A percentile compares a stretch with the other conserved stretches of the same genome.
phyloP scores from a whole-genome alignment of 2,888 invertebrate species.

The Mythimna ferrago region DNA sequence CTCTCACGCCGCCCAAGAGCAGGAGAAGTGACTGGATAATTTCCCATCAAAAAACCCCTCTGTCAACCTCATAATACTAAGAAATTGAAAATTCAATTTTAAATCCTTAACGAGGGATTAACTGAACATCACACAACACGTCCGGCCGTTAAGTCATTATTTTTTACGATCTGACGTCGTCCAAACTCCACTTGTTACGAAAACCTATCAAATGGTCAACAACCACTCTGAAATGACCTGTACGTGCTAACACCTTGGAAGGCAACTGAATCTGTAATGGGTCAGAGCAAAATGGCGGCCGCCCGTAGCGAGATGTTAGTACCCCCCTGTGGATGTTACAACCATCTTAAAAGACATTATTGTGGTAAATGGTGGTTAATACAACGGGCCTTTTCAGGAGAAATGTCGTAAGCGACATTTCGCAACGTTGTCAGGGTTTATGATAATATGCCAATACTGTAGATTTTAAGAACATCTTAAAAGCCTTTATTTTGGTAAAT shows the following conservation, averaged over 20 bases:
- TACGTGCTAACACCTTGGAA: conserved; percentile 28
- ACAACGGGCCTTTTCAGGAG: no score
- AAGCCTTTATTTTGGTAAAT: no score
- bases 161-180: conserved; percentile 67
- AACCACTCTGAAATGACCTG: conserved; percentile 59
- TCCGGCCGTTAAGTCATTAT: conserved; percentile 66
- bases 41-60: background rate
- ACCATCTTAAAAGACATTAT: conserved; percentile 64
- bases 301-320: conserved; percentile 63
- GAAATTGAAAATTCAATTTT: conserved; percentile 20
- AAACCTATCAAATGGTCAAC: conserved; percentile 64
- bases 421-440: no score
- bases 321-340: conserved; percentile 54
- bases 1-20: no score
- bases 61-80: no score
- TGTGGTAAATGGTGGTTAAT: conserved; percentile 58
- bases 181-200: conserved; percentile 70
- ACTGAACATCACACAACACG: conserved; percentile 55
- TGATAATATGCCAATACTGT: no score
- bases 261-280: conserved; percentile 29
- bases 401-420: no score
- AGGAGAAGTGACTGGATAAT: no score
- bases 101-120: conserved; percentile 54
- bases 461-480: no score
- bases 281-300: conserved; percentile 51